phyloP scores from a whole-genome alignment of 2,888 invertebrate genomes.

The Zaprionus bogoriensis region DNA sequence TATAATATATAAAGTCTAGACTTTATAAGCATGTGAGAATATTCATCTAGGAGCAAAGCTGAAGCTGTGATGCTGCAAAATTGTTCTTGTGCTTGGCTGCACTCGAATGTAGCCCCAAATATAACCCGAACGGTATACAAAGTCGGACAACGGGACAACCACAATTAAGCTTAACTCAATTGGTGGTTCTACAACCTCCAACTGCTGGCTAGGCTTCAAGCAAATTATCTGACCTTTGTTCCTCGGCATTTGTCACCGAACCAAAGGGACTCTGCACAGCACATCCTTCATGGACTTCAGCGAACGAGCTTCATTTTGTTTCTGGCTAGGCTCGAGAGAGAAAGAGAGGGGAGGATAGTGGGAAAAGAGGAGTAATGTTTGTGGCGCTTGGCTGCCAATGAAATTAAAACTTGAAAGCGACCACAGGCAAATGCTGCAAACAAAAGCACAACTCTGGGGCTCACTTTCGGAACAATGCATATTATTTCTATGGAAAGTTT shows the following conservation, averaged over 20 bases:
- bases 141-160: conserved; percentile 2
- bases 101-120: conserved; percentile 17
- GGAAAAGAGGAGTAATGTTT: neutral
- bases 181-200: neutral
- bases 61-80: too few relatives aligned
- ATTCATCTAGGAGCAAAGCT: too few relatives aligned
- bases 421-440: neutral
- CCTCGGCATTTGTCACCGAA: conserved; percentile 10
- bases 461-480: neutral
- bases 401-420: conserved; percentile 10
- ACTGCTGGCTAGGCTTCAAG: neutral
- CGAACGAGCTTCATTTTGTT: conserved; percentile 6
- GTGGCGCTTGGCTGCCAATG: conserved; percentile 6
- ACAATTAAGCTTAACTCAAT: conserved; percentile 26
- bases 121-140: conserved; percentile 2
- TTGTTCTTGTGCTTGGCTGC: conserved; percentile 14
- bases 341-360: neutral
- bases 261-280: neutral
- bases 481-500: too few relatives aligned
- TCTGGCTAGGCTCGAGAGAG: neutral
- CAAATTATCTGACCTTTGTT: conserved; percentile 1
- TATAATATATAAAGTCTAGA: too few relatives aligned
- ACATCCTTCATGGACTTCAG: neutral
- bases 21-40: too few relatives aligned
- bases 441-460: neutral